These are phyloP conservation scores for Pedetes capensis DNA, from an alignment of 2,113 vertebrate genomes.

Conservation along the genomic window DNA sequence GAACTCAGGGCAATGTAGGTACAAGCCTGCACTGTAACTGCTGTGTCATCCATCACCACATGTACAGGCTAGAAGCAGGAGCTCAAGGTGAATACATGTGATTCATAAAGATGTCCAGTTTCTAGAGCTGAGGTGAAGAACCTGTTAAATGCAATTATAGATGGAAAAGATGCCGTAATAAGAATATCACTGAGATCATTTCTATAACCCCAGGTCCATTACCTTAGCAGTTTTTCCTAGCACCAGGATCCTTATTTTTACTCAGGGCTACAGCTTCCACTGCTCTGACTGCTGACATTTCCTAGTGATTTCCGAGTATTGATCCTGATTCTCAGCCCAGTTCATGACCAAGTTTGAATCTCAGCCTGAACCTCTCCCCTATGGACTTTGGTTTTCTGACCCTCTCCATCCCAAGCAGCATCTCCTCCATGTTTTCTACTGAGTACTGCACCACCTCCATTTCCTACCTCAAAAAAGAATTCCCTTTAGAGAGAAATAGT, in stretches of 20 bases:
- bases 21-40: background rate
- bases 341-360: background rate
- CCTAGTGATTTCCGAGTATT: background rate
- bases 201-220: background rate
- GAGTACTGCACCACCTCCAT: background rate
- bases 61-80: background rate
- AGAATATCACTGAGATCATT: background rate
- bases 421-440: background rate
- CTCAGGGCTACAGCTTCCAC: background rate
- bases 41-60: background rate
- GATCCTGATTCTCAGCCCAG: background rate
- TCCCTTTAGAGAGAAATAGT: background rate
- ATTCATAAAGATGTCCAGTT: background rate
- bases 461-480: background rate
- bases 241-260: background rate
- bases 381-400: background rate
- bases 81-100: background rate
- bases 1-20: background rate
- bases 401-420: background rate
- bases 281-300: background rate
- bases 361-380: background rate
- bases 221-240: background rate
- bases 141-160: background rate
- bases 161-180: background rate
- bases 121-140: background rate